Evolutionary conservation across 2,888 invertebrate genomes (phyloP).

Genomic region (Sthenelais limicola): DNA sequence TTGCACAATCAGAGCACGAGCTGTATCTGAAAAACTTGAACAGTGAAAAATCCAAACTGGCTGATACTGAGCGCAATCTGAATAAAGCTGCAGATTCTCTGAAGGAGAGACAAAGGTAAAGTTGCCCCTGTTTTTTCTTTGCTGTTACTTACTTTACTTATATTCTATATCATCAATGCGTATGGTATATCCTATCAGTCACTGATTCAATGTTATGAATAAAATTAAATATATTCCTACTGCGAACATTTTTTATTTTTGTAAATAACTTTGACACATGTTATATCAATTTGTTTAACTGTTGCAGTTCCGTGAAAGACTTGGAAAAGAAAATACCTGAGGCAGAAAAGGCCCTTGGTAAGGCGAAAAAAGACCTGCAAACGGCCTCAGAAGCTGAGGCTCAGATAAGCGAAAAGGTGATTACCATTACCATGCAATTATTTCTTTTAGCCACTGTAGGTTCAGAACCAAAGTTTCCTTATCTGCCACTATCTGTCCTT

Average conservation of each 20-base stretch:
- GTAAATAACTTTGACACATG: no score
- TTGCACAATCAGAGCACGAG: slow-evolving; percentile 86
- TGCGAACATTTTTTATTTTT: no score
- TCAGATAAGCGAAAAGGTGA: slow-evolving; percentile 59
- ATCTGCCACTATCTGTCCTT: no score
- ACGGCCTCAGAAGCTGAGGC: slow-evolving; percentile 83
- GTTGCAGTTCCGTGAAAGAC: slow-evolving; percentile 69
- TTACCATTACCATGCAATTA: no score
- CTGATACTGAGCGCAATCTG: slow-evolving; percentile 75
- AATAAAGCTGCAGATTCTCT: slow-evolving; percentile 72
- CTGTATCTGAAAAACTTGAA: slow-evolving; percentile 81
- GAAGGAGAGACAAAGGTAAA: slow-evolving; percentile 71
- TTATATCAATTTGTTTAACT: no score
- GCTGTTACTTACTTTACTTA: background rate
- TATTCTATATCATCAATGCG: no score
- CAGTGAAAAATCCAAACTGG: slow-evolving; percentile 79
- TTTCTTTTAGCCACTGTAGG: no score
- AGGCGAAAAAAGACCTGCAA: slow-evolving; percentile 84
- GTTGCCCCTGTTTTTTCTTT: background rate
- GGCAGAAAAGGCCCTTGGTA: slow-evolving; percentile 76
- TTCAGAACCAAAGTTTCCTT: no score
- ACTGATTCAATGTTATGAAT: no score
- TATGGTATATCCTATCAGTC: no score
- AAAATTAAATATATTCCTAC: no score
- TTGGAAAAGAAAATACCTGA: slow-evolving; percentile 75